Evolutionary conservation across 2,113 vertebrate genomes (phyloP), one percentile per base, ranked within the genome.

Genomic region (Xenotilapia flavipinnis): DNA sequence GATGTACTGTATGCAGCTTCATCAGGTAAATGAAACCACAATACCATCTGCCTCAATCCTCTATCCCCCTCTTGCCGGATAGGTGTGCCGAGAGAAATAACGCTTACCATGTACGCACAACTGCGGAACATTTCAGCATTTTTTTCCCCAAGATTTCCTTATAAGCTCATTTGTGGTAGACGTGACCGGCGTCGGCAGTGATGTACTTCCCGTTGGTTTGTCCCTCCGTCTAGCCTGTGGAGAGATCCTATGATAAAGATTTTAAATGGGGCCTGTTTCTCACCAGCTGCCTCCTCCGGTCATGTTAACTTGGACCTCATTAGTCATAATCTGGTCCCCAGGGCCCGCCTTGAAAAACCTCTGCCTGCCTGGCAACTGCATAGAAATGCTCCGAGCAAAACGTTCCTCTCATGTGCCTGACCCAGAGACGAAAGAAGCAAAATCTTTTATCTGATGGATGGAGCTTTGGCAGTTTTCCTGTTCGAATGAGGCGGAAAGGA

Each of bases 311-410:
- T 80, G 81, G 88, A 95, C 86, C 93, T 95, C 93, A 96, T 96
- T 96, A 96, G 94, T 93, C 90, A 95, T 94, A 95, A 96, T 96
- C 92, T 89, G 31, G 83, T 96, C 96, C 95, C 93, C 15, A 58
- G 95, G 92, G 96, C 70, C 88, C 6, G 70, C 84, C 91, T 93
- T 93, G 82, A 95, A 94, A 95, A 96, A 93, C 81, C 75, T 91
- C 87, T 55, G 89, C 83, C 86, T 87, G 88, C 84, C 80, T 86
- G 88, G 90, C 84, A 92, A 94, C 94, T 87, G 81, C 81, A 81
- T 80, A 91, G 84, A 92, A 90, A 60, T 79, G 58, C 91, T 80
- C 73, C 1, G 7, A 91, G 92, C 62, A 55, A 91, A 95, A 93
- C n/a, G 65, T 84, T 91, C 83, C 81, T 90, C 80, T 60, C 58